Conservation (phyloP, 2,888 invertebrate genomes). For the Nudaria mundana region DNA sequence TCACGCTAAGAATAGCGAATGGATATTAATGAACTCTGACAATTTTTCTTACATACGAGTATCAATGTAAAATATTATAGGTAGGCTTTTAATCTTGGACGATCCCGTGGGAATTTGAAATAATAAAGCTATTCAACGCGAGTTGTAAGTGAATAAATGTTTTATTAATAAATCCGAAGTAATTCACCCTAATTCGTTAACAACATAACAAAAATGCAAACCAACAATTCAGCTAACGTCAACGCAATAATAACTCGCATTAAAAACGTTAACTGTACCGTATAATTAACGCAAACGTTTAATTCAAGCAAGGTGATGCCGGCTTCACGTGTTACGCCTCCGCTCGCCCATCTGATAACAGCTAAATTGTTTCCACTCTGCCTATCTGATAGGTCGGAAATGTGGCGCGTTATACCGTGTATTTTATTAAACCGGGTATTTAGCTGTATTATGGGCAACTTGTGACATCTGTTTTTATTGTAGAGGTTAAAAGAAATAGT, state of each 20-base stretch:
- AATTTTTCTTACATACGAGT: no score
- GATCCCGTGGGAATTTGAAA: no score
- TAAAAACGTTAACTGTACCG: conserved; percentile 35
- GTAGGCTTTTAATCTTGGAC: no score
- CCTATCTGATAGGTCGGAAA: conserved; percentile 65
- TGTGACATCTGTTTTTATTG: neutral
- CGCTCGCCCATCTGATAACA: conserved; percentile 66
- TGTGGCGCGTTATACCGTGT: conserved; percentile 23
- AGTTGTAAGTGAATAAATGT: no score
- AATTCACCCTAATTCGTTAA: conserved; percentile 1
- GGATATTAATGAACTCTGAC: no score
- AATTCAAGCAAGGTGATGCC: conserved; percentile 40
- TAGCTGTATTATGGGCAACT: neutral
- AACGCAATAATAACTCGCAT: conserved; percentile 23
- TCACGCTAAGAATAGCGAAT: no score
- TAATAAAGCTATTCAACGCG: no score
- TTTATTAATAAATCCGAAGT: conserved; percentile 2
- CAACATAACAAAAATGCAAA: conserved; percentile 19
- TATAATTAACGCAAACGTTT: conserved; percentile 43
- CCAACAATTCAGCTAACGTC: conserved; percentile 19
- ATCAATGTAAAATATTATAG: no score
- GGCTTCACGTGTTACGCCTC: conserved; percentile 38
- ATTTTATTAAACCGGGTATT: conserved; percentile 16
- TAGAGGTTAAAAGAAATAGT: neutral
- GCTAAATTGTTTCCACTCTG: conserved; percentile 73